Base-by-base conservation (phyloP, 2,888 invertebrate species). In the Hartigia nigra region DNA sequence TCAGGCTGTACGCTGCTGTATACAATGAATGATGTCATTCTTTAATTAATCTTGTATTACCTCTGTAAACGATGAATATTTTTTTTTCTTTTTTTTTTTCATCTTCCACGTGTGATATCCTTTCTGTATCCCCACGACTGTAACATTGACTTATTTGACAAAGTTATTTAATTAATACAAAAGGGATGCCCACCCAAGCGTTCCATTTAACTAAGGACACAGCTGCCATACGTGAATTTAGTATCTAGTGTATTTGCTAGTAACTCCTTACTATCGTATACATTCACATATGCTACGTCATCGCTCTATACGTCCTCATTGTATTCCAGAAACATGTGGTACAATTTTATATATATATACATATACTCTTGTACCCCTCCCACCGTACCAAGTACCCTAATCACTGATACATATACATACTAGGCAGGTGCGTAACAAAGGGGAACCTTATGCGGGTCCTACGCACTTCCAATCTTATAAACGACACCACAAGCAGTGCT, bases 361-460 rank as follows among this genome's bases (percentile, higher is more conserved):
- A 1, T 55, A 55, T 2, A 23, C 5, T 23, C 55, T 14, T 9
- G 55, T 23, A 55, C 55, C 55, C 55, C 55, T 4, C 55, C 23
- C 55, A 23, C 55, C 4, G 23, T 2, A 23, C 55, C 55, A 55
- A 55, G 55, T 55, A 55, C 55, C 55, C 23, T 55, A 55, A 55
- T 55, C 72, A 72, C 34, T 72, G 32, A 34, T 34, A 72, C 31
- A 75, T 31, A 75, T 14, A 34, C 36, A 1, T 4, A 34, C 31
- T 70, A 83, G 79, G 79, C 85, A 86, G 83, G 80, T 86, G 83
- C 76, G 77, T 74, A 84, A 82, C 81, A 82, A 86, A 79, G 82
- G 76, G 80, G 79, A 79, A 79, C 79, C 82, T 82, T 77, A 80
- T 82, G 83, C 85, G 84, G 84, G 84, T 77, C 74, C 74, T 31